phyloP scores from a whole-genome alignment of 2,888 invertebrate species.

The Muschampia plurimacula region DNA sequence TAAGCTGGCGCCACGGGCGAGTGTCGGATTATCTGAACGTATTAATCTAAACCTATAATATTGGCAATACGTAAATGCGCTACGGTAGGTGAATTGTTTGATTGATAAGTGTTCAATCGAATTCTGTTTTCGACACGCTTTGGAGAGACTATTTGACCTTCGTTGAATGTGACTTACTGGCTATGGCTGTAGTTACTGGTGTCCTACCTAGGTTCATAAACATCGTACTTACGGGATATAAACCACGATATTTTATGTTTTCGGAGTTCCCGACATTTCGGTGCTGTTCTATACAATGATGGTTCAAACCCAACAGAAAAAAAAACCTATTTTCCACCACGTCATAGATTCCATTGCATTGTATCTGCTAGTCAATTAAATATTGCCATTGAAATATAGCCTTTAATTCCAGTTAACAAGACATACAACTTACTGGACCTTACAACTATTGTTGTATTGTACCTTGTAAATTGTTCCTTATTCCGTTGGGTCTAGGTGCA shows the following conservation, averaged over 20 bases:
- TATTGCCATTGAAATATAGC: not conserved
- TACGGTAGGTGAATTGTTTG: not conserved
- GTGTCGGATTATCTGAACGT: conserved; percentile 21
- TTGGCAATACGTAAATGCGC: conserved; percentile 6
- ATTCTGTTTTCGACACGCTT: not conserved
- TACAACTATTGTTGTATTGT: not conserved
- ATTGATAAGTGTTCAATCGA: not conserved
- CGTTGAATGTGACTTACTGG: too few species aligned
- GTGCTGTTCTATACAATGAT: too few species aligned
- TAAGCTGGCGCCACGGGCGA: conserved; percentile 26
- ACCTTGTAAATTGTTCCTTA: not conserved
- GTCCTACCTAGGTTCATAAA: too few species aligned
- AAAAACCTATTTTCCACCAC: too few species aligned
- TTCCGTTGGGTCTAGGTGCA: not conserved
- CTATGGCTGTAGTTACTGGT: too few species aligned
- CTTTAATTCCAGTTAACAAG: not conserved
- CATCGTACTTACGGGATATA: too few species aligned
- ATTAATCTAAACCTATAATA: conserved; percentile 16
- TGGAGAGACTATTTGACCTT: not conserved
- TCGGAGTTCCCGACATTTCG: too few species aligned
- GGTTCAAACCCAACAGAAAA: too few species aligned
- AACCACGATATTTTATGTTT: too few species aligned
- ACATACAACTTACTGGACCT: not conserved
- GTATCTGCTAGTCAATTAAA: not conserved
- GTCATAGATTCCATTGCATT: not conserved